Percentiles rank a stretch among this genome's conserved stretches.
These are phyloP conservation scores for Dicranocentrus wangi DNA, from an alignment of 2,888 invertebrate genomes.

Conservation along the genomic window DNA sequence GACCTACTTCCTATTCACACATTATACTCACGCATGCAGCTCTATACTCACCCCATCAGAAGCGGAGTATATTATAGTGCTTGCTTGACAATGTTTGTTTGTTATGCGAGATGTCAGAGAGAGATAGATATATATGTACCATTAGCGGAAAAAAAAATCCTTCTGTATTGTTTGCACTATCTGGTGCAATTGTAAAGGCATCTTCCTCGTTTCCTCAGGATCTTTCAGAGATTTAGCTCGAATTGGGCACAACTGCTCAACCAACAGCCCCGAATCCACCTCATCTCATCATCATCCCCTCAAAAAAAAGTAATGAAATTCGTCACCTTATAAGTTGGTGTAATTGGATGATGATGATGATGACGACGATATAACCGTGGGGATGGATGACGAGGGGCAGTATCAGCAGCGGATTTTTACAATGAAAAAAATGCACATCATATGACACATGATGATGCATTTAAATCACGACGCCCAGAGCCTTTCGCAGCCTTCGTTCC, in stretches of 20 bases:
- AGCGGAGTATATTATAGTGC: too few species aligned
- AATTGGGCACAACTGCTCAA: too few species aligned
- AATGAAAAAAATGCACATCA: too few species aligned
- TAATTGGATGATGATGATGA: background rate
- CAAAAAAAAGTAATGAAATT: too few species aligned
- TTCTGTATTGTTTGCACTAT: background rate
- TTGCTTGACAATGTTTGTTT: slow-evolving; percentile 58
- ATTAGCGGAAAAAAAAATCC: background rate
- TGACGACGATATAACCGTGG: too few species aligned
- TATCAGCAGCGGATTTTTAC: too few species aligned
- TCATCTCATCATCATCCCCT: too few species aligned
- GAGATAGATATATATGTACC: background rate
- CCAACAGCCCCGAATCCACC: too few species aligned
- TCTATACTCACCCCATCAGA: slow-evolving; percentile 19
- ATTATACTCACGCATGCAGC: slow-evolving; percentile 47
- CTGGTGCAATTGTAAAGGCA: slow-evolving; percentile 13
- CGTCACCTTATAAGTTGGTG: background rate
- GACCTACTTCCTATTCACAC: slow-evolving; percentile 72
- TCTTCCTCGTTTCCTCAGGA: background rate
- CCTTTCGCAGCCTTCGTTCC: too few species aligned
- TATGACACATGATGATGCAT: too few species aligned
- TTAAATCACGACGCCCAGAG: too few species aligned
- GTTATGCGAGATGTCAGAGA: background rate
- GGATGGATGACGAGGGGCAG: too few species aligned
- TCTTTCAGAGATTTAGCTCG: slow-evolving; percentile 2